A percentile compares a stretch with the other conserved stretches of the same genome.
phyloP scores from a whole-genome alignment of 2,113 vertebrate genomes.

The Hippocampus mohnikei region DNA sequence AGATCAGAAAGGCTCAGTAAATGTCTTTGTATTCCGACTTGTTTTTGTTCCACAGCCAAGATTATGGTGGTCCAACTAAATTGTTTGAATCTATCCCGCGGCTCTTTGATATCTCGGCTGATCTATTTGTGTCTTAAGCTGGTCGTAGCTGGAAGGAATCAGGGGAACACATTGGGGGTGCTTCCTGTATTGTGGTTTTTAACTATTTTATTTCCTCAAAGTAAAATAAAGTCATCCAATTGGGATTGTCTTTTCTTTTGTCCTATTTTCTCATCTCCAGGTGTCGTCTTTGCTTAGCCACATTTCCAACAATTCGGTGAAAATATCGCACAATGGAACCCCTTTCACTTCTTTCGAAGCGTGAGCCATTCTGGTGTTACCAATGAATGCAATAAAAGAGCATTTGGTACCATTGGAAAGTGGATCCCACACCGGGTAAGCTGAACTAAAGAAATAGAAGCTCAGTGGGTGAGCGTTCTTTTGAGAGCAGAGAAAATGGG shows the following conservation, averaged over 20 bases:
- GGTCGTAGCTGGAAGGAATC: conserved; percentile 65
- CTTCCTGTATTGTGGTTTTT: conserved; percentile 57
- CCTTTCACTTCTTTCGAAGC: conserved; percentile 14
- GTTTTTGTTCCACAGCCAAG: conserved; percentile 47
- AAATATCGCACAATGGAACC: conserved; percentile 6
- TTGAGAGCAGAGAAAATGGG: conserved; percentile 24
- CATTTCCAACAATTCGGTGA: conserved; percentile 14
- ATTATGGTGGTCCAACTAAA: conserved; percentile 54
- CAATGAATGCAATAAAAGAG: conserved; percentile 16
- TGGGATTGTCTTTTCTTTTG: conserved; percentile 19
- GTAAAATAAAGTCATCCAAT: conserved; percentile 24
- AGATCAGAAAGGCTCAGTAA: conserved; percentile 26
- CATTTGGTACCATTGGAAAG: conserved; percentile 21
- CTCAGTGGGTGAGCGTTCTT: conserved; percentile 34
- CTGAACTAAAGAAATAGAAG: conserved; percentile 32
- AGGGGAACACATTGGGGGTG: conserved; percentile 53
- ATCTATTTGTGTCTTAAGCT: conserved; percentile 69
- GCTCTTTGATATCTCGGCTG: conserved; percentile 68
- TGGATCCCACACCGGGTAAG: conserved; percentile 33
- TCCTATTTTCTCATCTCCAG: conserved; percentile 21
- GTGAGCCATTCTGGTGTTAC: conserved; percentile 14
- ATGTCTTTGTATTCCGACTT: conserved; percentile 41
- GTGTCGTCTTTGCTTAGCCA: conserved; percentile 20
- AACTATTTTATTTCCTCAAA: conserved; percentile 54
- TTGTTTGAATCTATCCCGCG: conserved; percentile 53